Conservation (phyloP, 1,140 invertebrate species). For the Trachymyrmex cornetzi region DNA sequence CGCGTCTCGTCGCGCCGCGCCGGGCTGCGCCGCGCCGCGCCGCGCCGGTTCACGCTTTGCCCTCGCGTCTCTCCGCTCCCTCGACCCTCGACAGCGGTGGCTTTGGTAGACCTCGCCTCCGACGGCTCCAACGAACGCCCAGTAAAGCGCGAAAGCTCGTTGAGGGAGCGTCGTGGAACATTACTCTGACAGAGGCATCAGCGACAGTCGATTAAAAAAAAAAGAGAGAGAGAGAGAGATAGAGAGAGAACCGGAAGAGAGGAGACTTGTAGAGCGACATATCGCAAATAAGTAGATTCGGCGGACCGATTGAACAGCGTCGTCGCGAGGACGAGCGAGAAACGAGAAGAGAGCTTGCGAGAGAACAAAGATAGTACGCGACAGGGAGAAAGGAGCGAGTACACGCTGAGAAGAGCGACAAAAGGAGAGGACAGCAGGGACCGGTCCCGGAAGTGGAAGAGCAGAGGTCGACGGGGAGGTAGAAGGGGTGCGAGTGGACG, state of each 20-base stretch:
- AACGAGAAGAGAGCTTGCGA: background rate
- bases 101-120: slow-evolving; percentile 42
- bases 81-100: background rate
- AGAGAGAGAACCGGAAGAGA: background rate
- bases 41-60: slow-evolving; percentile 62
- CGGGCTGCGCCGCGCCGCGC: slow-evolving; percentile 73
- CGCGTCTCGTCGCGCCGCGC: slow-evolving; percentile 77
- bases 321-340: background rate
- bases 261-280: too few relatives aligned
- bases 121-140: slow-evolving; percentile 64
- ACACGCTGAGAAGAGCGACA: background rate
- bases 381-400: slow-evolving; percentile 35
- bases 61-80: slow-evolving; percentile 26
- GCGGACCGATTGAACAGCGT: too few relatives aligned
- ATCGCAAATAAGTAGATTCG: background rate
- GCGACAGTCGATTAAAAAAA: background rate
- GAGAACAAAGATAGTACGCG: background rate
- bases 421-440: background rate
- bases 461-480: slow-evolving; percentile 29
- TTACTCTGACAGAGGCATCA: background rate
- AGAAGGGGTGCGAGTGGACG: slow-evolving; percentile 54
- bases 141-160: slow-evolving; percentile 80
- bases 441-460: slow-evolving; percentile 48
- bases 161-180: slow-evolving; percentile 46
- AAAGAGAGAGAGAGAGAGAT: background rate